Evolutionary conservation across 2,113 vertebrate genomes (phyloP), one percentile per base, ranked within the genome.

Genomic region (Anguilla japonica): DNA sequence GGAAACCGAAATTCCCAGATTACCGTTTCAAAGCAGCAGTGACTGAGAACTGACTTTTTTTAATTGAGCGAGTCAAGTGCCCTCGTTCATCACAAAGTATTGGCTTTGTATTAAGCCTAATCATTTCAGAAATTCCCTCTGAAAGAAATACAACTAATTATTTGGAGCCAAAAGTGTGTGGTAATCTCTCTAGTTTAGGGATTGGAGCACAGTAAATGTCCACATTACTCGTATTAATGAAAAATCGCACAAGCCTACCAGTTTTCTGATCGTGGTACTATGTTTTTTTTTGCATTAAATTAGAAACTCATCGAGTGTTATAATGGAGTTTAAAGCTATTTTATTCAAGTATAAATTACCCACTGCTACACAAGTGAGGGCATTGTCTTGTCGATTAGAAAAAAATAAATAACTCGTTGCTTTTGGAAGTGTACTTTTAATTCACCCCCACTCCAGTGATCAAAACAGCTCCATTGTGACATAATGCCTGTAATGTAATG

Each of bases 1-100:
- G 83, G 92, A 91, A 90, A 94, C 92, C 92, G 90, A 90, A 92
- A 91, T 93, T 95, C 92, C 92, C 93, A 95, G 93, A 96, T 96
- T 94, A 95, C 92, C 90, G 90, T 91, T 88, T 95, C 92, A 95
- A 94, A 94, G 92, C 89, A 78, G 84, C 60, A 89, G 87, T 92
- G 90, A 89, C 88, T 88, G 78, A 87, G 84, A 89, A 88, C 50
- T 90, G 91, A 85, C 86, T 46, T 87, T 87, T 83, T 86, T 93
- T 92, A 92, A 92, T 91, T 86, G 89, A 91, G 90, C 84, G 90
- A 93, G 91, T 93, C 92, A 91, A 93, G 93, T 92, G 93, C 94
- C 90, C 91, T 93, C 92, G 88, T 86, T 89, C 92, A 93, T 94
- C 92, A 94, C 90, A 91, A 75, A 89, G 91, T 91, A 39, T 89